Conservation (phyloP, 64 coral and sea anemone species). For the Pocillopora damicornis region DNA sequence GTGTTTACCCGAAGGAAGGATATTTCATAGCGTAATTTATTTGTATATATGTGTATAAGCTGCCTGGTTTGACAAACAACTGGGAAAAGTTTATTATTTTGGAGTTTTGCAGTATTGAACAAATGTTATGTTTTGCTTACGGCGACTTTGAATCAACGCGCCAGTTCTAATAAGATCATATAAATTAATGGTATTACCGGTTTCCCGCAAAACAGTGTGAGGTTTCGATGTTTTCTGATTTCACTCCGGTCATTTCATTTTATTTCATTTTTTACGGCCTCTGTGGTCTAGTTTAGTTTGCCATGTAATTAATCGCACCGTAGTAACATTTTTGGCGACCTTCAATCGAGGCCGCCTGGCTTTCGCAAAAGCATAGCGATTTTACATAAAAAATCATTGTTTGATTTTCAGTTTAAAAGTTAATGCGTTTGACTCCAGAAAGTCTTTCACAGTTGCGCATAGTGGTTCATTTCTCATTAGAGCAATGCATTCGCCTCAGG, state of each 20-base stretch:
- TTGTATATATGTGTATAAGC: not conserved
- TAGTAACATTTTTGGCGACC: not conserved
- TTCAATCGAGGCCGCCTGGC: not conserved
- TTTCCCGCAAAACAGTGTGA: not conserved
- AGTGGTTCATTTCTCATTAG: not conserved
- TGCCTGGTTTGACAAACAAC: slow-evolving; percentile 20
- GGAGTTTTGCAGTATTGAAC: not conserved
- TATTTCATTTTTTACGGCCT: not conserved
- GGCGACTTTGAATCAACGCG: not conserved
- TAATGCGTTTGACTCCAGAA: not conserved
- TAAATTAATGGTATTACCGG: slow-evolving; percentile 11
- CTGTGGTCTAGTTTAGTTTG: not conserved
- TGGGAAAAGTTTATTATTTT: slow-evolving; percentile 14
- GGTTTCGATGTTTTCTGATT: not conserved
- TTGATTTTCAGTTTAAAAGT: not conserved
- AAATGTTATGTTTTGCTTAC: not conserved
- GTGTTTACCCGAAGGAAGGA: not conserved
- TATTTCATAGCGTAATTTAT: not conserved
- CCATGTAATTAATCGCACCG: not conserved
- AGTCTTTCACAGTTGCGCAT: not conserved
- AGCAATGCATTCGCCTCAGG: not conserved
- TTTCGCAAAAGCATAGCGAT: not conserved
- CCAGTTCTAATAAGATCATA: slow-evolving; percentile 16
- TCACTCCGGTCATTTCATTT: not conserved
- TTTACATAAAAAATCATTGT: not conserved